Evolutionary conservation across 2,797 vertebrate species (phyloP).

Genomic region (Hybognathus amarus): DNA sequence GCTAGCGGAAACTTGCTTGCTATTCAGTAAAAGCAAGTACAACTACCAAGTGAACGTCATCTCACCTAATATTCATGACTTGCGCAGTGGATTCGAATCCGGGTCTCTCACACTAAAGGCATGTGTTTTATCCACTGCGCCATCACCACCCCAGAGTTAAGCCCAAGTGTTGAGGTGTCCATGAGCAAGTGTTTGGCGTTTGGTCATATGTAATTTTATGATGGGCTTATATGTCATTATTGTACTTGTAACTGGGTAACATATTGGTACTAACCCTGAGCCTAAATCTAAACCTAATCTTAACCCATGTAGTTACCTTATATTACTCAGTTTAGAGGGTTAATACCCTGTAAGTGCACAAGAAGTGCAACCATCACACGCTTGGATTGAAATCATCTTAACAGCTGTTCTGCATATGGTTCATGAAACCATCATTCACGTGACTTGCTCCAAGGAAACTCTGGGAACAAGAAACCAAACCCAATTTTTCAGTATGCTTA

Average conservation of each 20-base stretch:
- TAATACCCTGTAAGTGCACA: background rate
- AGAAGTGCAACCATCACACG: constrained; percentile 12
- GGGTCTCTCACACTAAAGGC: too few species aligned
- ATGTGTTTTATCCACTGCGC: too few species aligned
- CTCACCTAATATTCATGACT: background rate
- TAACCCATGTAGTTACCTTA: background rate
- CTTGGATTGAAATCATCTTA: background rate
- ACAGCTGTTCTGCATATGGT: background rate
- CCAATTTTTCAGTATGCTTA: background rate
- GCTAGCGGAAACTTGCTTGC: too few species aligned
- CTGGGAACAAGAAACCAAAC: background rate
- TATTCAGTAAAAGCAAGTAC: background rate
- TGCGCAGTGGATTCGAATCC: too few species aligned
- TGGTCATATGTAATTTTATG: too few species aligned
- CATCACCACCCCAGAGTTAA: too few species aligned
- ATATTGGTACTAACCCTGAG: too few species aligned
- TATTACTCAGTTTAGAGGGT: background rate
- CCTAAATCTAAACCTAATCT: background rate
- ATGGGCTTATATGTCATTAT: too few species aligned
- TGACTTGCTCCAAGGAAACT: constrained; percentile 14
- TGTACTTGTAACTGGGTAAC: background rate
- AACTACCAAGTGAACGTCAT: background rate
- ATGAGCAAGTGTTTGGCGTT: too few species aligned
- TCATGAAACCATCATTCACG: constrained; percentile 5
- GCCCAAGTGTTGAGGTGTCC: too few species aligned